Evolutionary conservation across 37 sponge, comb jelly and placozoan genomes (phyloP), one percentile per base, ranked within the genome.

Genomic region (Theonella swinhoei): DNA sequence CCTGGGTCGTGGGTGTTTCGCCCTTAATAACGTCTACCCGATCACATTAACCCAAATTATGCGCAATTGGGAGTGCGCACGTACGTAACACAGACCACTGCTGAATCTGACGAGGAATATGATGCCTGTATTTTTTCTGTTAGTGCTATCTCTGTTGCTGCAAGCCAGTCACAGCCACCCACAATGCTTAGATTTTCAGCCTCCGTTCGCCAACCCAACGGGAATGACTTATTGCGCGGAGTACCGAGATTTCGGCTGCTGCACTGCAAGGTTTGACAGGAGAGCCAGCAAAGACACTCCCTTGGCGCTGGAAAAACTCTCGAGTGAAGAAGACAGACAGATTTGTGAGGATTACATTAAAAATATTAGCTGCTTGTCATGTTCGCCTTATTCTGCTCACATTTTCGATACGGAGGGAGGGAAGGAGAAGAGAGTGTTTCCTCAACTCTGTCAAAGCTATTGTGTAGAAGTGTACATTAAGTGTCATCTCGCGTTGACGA

Each of bases 371-470:
- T 93, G 94, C 66, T 64, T 76, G 22, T n/a, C 35, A 0, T 93
- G 94, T 64, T 88, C 89, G 3, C 94, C 94, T 3, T 93, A 81
- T 42, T 87, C 94, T 0, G 82, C 90, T 24, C 94, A 93, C 68
- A 77, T 93, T 58, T 89, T 72, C 59, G 90, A 93, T 25, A 75
- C 84, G 4, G 90, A 90, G 28, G 77, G 39, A 3, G 67, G 42
- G 0, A 33, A 67, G 0, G 41, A 58, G 3, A 79, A 41, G 1
- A 34, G 77, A 1, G 4, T 38, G 25, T 82, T 81, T 68, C 94
- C 94, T 0, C 69, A 83, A 34, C 79, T 93, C 28, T 93, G 94
- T 67, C 62, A 43, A 17, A 42, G 32, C 35, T 93, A 81, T 33
- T 93, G 94, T 62, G 31, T 61, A 9, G 43, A 58, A 26, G 82